Evolutionary conservation across 2,113 vertebrate species (phyloP).

Genomic region (Dicentrarchus labrax): DNA sequence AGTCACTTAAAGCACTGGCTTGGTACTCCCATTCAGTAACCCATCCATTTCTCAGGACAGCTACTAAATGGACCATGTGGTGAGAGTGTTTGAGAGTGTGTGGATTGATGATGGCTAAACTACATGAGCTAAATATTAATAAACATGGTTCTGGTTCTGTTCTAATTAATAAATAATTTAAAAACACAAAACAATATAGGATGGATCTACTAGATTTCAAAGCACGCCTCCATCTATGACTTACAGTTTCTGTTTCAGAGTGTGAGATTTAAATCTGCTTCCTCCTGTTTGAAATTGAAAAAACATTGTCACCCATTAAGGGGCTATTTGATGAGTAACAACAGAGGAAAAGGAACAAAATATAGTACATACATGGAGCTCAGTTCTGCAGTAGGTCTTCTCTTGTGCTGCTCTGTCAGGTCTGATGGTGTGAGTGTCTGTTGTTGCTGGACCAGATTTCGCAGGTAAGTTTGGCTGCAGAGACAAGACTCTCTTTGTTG

Average conservation of each 20-base stretch:
- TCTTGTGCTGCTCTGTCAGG: conserved; percentile 27
- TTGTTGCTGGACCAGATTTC: conserved; percentile 55
- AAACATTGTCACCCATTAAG: neutral
- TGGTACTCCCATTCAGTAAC: neutral
- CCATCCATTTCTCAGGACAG: neutral
- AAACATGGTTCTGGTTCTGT: neutral
- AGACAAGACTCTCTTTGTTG: conserved; percentile 25
- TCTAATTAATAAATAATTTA: neutral
- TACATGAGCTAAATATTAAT: neutral
- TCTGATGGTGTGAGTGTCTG: conserved; percentile 30
- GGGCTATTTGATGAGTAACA: neutral
- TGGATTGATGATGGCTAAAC: neutral
- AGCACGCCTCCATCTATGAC: neutral
- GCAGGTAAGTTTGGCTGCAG: conserved; percentile 71
- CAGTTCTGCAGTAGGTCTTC: conserved; percentile 20
- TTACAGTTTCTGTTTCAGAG: neutral
- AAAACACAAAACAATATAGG: neutral
- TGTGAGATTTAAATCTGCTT: neutral
- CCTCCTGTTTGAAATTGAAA: neutral
- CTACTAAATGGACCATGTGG: neutral
- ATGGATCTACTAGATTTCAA: neutral
- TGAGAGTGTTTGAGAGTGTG: neutral
- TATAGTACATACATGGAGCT: conserved; percentile 64
- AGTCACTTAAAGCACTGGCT: neutral
- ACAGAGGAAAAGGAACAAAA: neutral